Conservation (phyloP, 2,797 vertebrate genomes). For the Coracias cyanogaster region DNA sequence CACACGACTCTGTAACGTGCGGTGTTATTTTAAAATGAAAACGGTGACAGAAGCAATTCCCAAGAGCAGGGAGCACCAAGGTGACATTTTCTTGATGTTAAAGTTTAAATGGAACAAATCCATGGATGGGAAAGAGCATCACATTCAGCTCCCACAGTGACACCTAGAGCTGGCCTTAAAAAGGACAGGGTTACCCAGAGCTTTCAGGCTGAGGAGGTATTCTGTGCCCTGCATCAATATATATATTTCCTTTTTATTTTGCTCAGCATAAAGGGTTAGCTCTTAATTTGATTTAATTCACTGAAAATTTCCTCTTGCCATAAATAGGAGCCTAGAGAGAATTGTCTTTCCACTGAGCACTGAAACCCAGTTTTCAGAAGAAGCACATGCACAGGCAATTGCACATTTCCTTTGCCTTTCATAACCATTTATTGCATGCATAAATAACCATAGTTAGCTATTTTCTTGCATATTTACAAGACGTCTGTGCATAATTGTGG, state of each 20-base stretch:
- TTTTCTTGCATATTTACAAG: constrained; percentile 58
- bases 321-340: constrained; percentile 35
- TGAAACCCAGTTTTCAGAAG: background rate
- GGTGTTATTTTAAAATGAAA: constrained; percentile 35
- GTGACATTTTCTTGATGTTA: constrained; percentile 67
- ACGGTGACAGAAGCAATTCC: constrained; percentile 52
- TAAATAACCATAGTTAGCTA: constrained; percentile 51
- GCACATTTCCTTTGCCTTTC: constrained; percentile 41
- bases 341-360: background rate
- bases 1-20: background rate
- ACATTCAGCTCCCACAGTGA: constrained; percentile 68
- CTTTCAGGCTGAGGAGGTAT: background rate
- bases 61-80: constrained; percentile 53
- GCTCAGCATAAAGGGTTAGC: background rate
- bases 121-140: background rate
- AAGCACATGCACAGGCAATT: background rate
- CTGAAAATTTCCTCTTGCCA: constrained; percentile 33
- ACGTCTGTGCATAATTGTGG: constrained; percentile 26
- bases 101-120: constrained; percentile 60
- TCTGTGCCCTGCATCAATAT: background rate
- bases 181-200: constrained; percentile 34
- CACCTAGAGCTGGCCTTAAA: constrained; percentile 68
- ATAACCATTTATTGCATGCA: constrained; percentile 25
- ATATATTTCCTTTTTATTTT: background rate
- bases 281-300: constrained; percentile 60